Evolutionary conservation across 2,797 vertebrate genomes (phyloP), one percentile per base, ranked within the genome.

Genomic region (Pampus argenteus): DNA sequence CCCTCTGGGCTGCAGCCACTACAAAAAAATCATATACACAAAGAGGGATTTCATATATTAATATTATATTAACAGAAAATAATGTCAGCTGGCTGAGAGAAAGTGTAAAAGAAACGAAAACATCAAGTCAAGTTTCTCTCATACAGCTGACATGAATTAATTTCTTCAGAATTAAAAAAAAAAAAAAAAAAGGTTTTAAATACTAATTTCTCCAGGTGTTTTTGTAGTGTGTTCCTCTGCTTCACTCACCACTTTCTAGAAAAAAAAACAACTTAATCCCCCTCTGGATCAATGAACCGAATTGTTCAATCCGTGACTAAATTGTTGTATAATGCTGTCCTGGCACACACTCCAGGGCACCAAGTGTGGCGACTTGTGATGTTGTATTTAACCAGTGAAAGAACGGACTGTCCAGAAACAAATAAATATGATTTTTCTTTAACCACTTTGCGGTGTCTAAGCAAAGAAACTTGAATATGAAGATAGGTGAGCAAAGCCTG

Each of bases 401-500:
- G 74, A 47, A 63, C 64, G 50, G 74, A 85, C 52, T 79, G 85
- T 87, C 76, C 71, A 76, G 65, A 86, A 86, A 82, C 42, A 59
- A 89, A 91, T 92, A 85, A 90, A 92, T 82, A 7, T 26, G n/a
- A 52, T 48, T 75, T 85, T 89, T 88, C 76, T 78, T 85, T 74
- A 88, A 78, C 58, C 11, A 51, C 42, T 64, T 54, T 4, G 2
- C 22, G 29, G 66, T 64, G 51, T 78, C 7, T 0, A 8, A 47
- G 22, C n/a, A 28, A 57, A 10, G 5, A 55, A 58, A 40, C 1
- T 17, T 66, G 6, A 64, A 26, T 3, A 23, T 34, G 15, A 55
- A 1, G 20, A 45, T 6, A 20, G 22, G 18, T 2, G 15, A 42
- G 6, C 14, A 9, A 23, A 61, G 25, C 11, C 18, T 22, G 2